Evolutionary conservation across 2,888 invertebrate species (phyloP).

Genomic region (Drosophila mulleri): DNA sequence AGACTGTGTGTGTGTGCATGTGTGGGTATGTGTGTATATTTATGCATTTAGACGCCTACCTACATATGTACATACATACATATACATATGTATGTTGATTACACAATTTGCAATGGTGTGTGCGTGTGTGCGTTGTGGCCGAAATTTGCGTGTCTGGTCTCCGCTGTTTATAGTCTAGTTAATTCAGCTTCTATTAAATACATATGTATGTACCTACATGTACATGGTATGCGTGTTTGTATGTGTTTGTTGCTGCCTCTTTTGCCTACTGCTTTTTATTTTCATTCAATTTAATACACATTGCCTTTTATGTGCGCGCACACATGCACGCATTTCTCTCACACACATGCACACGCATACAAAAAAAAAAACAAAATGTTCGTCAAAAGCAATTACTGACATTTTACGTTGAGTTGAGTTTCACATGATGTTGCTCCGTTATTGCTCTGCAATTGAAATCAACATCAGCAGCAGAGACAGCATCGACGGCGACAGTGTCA

Average conservation of each 20-base stretch:
- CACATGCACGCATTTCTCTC: constrained; percentile 19
- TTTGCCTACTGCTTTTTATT: constrained; percentile 66
- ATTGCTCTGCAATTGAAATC: constrained; percentile 77
- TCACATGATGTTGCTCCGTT: constrained; percentile 61
- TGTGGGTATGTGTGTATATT: constrained; percentile 5
- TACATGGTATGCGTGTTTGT: neutral
- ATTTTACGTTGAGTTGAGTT: constrained; percentile 68
- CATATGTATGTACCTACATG: neutral
- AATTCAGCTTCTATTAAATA: constrained; percentile 48
- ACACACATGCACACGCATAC: constrained; percentile 16
- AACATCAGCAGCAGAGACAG: constrained; percentile 41
- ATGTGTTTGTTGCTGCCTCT: constrained; percentile 22
- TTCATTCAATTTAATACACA: constrained; percentile 78
- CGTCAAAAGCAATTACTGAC: constrained; percentile 76
- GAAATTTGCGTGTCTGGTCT: constrained; percentile 44
- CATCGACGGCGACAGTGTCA: neutral
- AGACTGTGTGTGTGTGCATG: neutral
- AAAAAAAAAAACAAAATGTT: constrained; percentile 37
- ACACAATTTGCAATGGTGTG: constrained; percentile 39
- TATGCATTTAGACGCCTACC: constrained; percentile 5
- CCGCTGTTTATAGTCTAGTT: constrained; percentile 49
- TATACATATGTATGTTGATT: constrained; percentile 51
- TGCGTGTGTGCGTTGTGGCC: constrained; percentile 25
- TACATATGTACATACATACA: constrained; percentile 26
- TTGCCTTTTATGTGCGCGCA: constrained; percentile 58